phyloP scores from a whole-genome alignment of 2,888 invertebrate genomes.

The Platycheirus albimanus region DNA sequence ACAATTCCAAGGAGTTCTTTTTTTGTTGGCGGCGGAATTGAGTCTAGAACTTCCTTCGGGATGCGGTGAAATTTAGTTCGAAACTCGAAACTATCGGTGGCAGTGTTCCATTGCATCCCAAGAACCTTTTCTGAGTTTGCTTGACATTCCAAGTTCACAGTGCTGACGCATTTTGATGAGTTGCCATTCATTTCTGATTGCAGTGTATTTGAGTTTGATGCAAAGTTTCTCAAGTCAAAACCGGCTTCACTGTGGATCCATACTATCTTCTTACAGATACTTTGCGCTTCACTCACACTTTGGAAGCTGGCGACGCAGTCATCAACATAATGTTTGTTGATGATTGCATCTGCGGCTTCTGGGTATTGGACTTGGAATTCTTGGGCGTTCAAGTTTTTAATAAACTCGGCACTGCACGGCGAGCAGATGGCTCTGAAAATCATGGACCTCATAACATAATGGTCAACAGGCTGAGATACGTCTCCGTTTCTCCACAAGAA shows the following conservation, averaged over 20 bases:
- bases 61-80: conserved; percentile 36
- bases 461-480: conserved; percentile 33
- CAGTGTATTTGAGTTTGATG: neutral
- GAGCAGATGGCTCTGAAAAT: conserved; percentile 71
- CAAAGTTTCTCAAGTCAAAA: neutral
- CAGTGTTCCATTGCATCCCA: conserved; percentile 73
- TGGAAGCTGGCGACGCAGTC: no score
- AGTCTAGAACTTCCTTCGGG: conserved; percentile 37
- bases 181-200: neutral
- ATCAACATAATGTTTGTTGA: no score
- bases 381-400: conserved; percentile 41
- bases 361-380: neutral
- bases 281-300: conserved; percentile 20
- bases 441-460: conserved; percentile 66
- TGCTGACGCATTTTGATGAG: neutral
- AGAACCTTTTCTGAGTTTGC: conserved; percentile 60
- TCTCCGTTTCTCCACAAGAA: conserved; percentile 73
- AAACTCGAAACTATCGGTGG: conserved; percentile 65
- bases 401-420: conserved; percentile 60
- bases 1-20: conserved; percentile 34
- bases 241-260: conserved; percentile 10
- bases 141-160: conserved; percentile 29
- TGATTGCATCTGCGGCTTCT: neutral
- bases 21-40: conserved; percentile 38
- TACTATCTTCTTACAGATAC: conserved; percentile 40